Conservation (phyloP, 2,797 vertebrate species). For the Bradypodion pumilum region DNA sequence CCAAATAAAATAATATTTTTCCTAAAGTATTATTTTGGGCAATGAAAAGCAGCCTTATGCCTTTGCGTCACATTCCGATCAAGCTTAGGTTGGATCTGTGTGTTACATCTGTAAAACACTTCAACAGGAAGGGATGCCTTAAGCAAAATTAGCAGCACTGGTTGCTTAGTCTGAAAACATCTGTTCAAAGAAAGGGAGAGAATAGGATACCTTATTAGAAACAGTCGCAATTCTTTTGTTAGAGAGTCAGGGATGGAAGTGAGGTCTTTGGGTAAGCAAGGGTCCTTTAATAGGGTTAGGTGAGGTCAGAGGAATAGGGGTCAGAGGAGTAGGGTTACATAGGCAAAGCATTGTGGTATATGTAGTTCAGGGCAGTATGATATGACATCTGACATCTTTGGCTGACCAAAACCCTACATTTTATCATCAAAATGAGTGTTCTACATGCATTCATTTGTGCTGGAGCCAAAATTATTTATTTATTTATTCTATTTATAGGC, state of each 20-base stretch:
- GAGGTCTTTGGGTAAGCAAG: too few relatives aligned
- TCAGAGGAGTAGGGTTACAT: too few relatives aligned
- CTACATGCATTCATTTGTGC: neutral
- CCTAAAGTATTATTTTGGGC: neutral
- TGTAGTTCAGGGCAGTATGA: too few relatives aligned
- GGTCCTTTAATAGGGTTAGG: too few relatives aligned
- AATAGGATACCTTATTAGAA: neutral
- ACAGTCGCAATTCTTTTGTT: neutral
- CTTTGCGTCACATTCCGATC: neutral
- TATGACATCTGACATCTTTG: too few relatives aligned
- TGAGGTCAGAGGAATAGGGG: too few relatives aligned
- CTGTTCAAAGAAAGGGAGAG: neutral
- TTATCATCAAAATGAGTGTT: neutral
- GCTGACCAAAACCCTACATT: neutral
- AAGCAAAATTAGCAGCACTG: neutral
- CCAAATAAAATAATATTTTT: neutral
- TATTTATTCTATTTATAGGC: too few relatives aligned
- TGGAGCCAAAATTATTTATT: too few relatives aligned
- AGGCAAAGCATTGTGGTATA: too few relatives aligned
- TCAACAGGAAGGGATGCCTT: neutral
- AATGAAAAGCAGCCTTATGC: neutral
- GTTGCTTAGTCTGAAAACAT: neutral
- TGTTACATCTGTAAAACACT: neutral
- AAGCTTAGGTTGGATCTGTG: neutral
- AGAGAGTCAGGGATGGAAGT: too few relatives aligned